Base-by-base conservation (phyloP, 2,888 invertebrate species). In the Chorisops tibialis region DNA sequence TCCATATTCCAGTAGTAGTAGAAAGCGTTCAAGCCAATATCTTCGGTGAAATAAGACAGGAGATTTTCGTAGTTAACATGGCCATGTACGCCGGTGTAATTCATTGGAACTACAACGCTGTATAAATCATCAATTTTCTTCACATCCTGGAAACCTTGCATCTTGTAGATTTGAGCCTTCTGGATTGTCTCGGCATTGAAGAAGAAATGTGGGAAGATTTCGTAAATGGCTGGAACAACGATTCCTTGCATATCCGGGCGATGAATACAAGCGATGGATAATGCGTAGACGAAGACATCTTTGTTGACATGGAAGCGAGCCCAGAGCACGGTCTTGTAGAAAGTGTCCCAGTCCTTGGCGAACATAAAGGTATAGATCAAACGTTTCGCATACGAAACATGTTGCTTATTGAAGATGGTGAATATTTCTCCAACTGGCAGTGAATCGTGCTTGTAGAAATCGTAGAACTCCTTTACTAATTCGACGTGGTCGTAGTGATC, bases 11-110 rank as follows among this genome's bases (percentile, higher is more conserved):
- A 80, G 74, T 86, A 83, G 78, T 85, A 86, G 79, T 87, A 86
- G 80, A 85, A 87, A 12, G 85, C 77, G 76, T 88, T 90, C 11
- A 91, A 79, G 66, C 88, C 89, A 54, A 91, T 79, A 73, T 92
- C 91, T 73, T 91, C 90, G 18, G 84, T 84, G 80, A 87, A 91
- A 77, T 91, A 91, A 48, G 81, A 79, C 65, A 89, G 69, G 19
- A 79, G 78, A 70, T 87, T 85, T 61, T 87, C 85, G 16, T 83
- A 79, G 69, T 84, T 81, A 41, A 84, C 66, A 21, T 83, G 77
- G 66, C 82, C 79, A 66, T 84, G 82, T 63, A 81, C 76, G 47
- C 83, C 85, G 67, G 86, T 85, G 73, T 87, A 87, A 80, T 88
- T 88, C 62, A 86, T 83, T 63, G 85, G 82, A 66, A 88, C 82